Conservation (phyloP, 2,113 vertebrate genomes). For the Axis porcinus region DNA sequence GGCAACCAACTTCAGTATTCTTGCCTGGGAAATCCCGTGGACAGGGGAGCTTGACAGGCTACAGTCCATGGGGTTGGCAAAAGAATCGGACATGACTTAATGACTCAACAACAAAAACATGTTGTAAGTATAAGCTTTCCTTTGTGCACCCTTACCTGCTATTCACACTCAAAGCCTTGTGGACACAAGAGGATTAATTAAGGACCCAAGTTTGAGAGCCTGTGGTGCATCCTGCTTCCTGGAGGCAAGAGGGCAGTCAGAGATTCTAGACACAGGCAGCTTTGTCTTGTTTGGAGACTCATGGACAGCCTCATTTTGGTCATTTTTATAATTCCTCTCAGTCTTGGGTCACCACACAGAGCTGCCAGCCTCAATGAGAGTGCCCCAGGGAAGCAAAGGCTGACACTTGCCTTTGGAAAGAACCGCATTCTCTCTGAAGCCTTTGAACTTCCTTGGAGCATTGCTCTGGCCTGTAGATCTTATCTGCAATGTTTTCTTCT, state of each 20-base stretch:
- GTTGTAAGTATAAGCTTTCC: neutral
- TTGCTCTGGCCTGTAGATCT: conserved; percentile 17
- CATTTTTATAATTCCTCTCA: conserved; percentile 24
- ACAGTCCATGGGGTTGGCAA: neutral
- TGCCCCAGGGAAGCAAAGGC: neutral
- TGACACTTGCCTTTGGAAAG: neutral
- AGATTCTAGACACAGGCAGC: neutral
- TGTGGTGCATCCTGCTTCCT: neutral
- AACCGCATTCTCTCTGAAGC: neutral
- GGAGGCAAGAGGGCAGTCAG: neutral
- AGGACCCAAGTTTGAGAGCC: neutral
- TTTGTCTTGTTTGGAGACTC: neutral
- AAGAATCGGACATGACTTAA: neutral
- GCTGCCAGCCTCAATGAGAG: neutral
- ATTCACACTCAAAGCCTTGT: neutral
- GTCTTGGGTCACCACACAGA: neutral
- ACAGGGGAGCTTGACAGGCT: neutral
- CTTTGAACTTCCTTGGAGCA: neutral
- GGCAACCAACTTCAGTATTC: neutral
- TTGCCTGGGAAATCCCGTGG: neutral
- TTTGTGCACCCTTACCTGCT: neutral
- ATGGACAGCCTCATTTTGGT: neutral
- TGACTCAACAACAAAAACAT: too few species aligned
- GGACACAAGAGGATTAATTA: neutral
- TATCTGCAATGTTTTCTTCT: conserved; percentile 13